phyloP scores from a whole-genome alignment of 2,888 invertebrate genomes.

The Agonopterix subpropinquella region DNA sequence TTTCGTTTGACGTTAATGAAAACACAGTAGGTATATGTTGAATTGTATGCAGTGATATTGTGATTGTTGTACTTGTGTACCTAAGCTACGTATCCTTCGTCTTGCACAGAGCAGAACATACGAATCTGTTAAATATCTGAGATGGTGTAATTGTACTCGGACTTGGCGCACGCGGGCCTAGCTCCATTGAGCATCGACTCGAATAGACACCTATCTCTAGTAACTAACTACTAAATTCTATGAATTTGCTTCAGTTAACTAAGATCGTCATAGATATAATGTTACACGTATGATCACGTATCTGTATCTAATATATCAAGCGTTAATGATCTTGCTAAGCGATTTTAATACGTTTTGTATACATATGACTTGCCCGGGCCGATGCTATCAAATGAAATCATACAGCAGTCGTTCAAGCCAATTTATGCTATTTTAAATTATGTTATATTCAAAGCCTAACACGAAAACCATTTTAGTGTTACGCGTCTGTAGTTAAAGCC shows the following conservation, averaged over 20 bases:
- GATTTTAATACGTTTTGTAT: no score
- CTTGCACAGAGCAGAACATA: background rate
- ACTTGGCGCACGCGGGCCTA: slow-evolving; percentile 6
- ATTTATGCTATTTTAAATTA: no score
- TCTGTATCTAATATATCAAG: no score
- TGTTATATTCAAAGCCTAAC: no score
- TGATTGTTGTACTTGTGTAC: slow-evolving; percentile 1
- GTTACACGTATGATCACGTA: background rate
- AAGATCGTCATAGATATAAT: slow-evolving; percentile 5
- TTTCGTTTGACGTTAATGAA: slow-evolving; percentile 4
- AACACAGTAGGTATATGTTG: slow-evolving; percentile 3
- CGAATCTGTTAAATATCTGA: slow-evolving; percentile 3
- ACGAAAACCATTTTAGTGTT: no score
- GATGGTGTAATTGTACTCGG: slow-evolving; percentile 3
- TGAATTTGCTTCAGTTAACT: slow-evolving; percentile 1
- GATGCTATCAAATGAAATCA: no score
- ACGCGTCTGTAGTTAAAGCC: no score
- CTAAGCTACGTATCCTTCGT: background rate
- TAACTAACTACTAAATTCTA: slow-evolving; percentile 2
- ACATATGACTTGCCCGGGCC: no score
- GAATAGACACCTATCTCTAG: slow-evolving; percentile 2
- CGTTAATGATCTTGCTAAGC: no score
- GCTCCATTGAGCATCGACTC: slow-evolving; percentile 10
- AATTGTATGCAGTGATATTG: slow-evolving; percentile 6
- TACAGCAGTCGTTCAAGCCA: no score